phyloP scores from a whole-genome alignment of 2,888 invertebrate genomes.

The Yponomeuta malinellus region DNA sequence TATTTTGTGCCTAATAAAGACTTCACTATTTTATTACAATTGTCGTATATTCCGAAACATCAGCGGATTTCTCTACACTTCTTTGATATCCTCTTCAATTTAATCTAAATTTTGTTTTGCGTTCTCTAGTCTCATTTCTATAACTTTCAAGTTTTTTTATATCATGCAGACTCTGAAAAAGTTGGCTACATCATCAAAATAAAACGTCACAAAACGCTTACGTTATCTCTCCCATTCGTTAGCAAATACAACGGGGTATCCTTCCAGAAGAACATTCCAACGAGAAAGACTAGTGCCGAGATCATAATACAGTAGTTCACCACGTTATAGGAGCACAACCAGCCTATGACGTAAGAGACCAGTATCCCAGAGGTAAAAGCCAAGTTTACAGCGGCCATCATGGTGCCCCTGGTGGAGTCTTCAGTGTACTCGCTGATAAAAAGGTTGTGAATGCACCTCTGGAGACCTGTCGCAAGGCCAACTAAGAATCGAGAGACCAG shows the following conservation, averaged over 20 bases:
- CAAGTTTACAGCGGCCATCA: background rate
- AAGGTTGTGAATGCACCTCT: background rate
- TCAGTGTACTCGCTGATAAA: background rate
- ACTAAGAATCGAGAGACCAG: background rate
- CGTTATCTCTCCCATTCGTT: conserved; percentile 1
- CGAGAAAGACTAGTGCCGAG: background rate
- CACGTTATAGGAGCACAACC: conserved; percentile 11
- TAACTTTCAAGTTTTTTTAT: too few species aligned
- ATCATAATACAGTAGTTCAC: conserved; percentile 1
- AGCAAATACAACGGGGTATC: conserved; percentile 10
- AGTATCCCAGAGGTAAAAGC: background rate
- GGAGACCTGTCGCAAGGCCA: background rate
- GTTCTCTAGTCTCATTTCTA: too few species aligned
- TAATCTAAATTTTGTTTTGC: too few species aligned
- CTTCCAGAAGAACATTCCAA: background rate
- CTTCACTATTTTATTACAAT: too few species aligned
- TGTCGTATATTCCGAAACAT: too few species aligned
- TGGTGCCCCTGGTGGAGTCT: background rate
- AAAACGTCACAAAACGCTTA: background rate
- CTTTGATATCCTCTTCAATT: too few species aligned
- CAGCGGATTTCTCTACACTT: too few species aligned
- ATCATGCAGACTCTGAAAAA: too few species aligned
- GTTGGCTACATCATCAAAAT: background rate
- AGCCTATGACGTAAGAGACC: conserved; percentile 11
- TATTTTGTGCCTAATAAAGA: too few species aligned